phyloP scores from a whole-genome alignment of 2,888 invertebrate genomes.

The Clitarchus hookeri region DNA sequence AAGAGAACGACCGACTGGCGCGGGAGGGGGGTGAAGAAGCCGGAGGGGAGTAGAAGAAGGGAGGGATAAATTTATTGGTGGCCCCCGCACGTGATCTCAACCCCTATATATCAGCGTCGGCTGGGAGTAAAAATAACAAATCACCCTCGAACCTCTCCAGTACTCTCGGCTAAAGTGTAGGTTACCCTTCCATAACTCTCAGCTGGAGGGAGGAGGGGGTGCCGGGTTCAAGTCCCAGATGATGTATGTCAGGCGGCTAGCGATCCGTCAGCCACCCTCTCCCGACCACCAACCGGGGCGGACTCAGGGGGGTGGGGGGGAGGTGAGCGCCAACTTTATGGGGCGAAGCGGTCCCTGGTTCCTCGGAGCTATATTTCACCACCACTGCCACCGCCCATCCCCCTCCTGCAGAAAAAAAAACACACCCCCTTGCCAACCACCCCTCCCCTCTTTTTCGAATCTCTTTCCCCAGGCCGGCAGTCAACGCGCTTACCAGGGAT shows the following conservation, averaged over 20 bases:
- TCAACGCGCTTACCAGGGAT: constrained; percentile 14
- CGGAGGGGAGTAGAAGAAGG: background rate
- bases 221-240: constrained; percentile 23
- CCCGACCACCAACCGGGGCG: too few relatives aligned
- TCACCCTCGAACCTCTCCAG: constrained; percentile 21
- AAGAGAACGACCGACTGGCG: constrained; percentile 6
- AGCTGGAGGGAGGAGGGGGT: background rate
- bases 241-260: constrained; percentile 22
- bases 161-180: constrained; percentile 28
- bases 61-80: constrained; percentile 29
- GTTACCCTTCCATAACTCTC: constrained; percentile 26
- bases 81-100: constrained; percentile 24
- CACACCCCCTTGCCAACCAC: background rate
- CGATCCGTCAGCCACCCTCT: constrained; percentile 20
- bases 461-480: background rate
- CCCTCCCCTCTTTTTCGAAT: background rate
- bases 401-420: background rate
- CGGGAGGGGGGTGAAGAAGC: background rate
- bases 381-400: background rate
- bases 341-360: constrained; percentile 14
- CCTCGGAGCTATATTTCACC: constrained; percentile 11
- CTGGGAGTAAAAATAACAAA: constrained; percentile 23
- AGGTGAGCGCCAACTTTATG: background rate
- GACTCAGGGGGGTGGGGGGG: too few relatives aligned
- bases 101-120: constrained; percentile 26